phyloP scores from a whole-genome alignment of 2,113 vertebrate genomes.

The Ondatra zibethicus region DNA sequence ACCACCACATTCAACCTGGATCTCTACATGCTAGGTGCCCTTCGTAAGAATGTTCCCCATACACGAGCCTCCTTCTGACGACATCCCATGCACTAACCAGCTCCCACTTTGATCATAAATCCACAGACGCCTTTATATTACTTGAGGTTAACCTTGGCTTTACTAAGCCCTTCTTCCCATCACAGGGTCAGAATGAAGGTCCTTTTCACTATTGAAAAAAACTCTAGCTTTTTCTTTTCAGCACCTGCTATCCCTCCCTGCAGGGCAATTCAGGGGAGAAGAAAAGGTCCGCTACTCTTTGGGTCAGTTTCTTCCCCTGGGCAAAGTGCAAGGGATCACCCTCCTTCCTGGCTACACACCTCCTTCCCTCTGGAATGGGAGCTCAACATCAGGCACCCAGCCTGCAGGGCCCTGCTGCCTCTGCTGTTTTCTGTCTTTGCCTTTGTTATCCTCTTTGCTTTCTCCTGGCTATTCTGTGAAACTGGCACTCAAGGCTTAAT shows the following conservation, averaged over 20 bases:
- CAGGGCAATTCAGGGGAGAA: too few species aligned
- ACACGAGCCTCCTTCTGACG: neutral
- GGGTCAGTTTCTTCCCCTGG: too few species aligned
- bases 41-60: too few species aligned
- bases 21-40: neutral
- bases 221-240: neutral
- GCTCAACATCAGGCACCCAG: fast-evolving
- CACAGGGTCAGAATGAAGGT: neutral
- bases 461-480: neutral
- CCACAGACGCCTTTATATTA: neutral
- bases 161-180: fast-evolving
- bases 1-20: neutral
- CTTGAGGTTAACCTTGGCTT: neutral
- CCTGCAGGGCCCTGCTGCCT: fast-evolving
- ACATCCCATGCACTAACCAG: neutral
- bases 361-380: neutral
- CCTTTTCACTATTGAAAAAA: neutral
- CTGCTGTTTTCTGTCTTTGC: neutral
- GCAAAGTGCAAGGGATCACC: fast-evolving
- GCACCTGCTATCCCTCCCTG: fast-evolving
- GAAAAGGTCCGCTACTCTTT: too few species aligned
- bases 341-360: fast-evolving
- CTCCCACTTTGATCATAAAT: neutral
- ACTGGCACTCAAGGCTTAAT: neutral
- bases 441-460: neutral